Conservation (phyloP, 23 tunicate species). For the Diplosoma virens region DNA sequence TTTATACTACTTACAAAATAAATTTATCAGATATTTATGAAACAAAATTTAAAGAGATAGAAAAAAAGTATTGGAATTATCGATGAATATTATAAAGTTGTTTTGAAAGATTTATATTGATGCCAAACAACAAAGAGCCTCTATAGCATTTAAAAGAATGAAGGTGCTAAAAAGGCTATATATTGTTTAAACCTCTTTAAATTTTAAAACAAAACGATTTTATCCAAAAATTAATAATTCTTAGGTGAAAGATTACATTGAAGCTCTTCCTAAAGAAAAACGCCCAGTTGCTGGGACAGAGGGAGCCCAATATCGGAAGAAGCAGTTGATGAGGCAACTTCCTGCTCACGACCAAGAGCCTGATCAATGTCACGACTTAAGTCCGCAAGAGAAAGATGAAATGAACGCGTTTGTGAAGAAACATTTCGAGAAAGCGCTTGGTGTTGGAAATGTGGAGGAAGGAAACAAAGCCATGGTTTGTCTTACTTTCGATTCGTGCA, state of each 20-base stretch:
- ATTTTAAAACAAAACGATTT: too few relatives aligned
- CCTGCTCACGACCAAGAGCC: conserved; percentile 95
- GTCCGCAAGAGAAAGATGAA: conserved; percentile 77
- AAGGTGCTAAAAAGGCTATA: too few relatives aligned
- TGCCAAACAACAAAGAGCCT: too few relatives aligned
- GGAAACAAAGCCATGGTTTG: conserved; percentile 51
- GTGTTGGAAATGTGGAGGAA: conserved; percentile 77
- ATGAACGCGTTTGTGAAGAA: conserved; percentile 87
- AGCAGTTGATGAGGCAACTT: conserved; percentile 92
- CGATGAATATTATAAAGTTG: too few relatives aligned
- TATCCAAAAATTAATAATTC: too few relatives aligned
- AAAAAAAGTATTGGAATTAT: too few relatives aligned
- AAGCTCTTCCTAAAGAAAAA: conserved; percentile 73
- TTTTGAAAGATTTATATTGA: too few relatives aligned
- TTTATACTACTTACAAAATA: too few relatives aligned
- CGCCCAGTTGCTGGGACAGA: conserved; percentile 80
- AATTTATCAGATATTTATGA: too few relatives aligned
- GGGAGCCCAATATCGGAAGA: conserved; percentile 80
- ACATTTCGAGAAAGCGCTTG: conserved; percentile 75
- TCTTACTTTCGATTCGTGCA: background rate
- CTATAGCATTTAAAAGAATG: too few relatives aligned
- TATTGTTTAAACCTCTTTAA: too few relatives aligned
- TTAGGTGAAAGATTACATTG: conserved; percentile 57
- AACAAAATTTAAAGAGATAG: too few relatives aligned
- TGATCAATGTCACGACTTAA: conserved; percentile 84